A percentile compares a stretch with the other conserved stretches of the same genome.
phyloP scores from a whole-genome alignment of 2,888 invertebrate genomes.

The Chrysotoxum bicinctum region DNA sequence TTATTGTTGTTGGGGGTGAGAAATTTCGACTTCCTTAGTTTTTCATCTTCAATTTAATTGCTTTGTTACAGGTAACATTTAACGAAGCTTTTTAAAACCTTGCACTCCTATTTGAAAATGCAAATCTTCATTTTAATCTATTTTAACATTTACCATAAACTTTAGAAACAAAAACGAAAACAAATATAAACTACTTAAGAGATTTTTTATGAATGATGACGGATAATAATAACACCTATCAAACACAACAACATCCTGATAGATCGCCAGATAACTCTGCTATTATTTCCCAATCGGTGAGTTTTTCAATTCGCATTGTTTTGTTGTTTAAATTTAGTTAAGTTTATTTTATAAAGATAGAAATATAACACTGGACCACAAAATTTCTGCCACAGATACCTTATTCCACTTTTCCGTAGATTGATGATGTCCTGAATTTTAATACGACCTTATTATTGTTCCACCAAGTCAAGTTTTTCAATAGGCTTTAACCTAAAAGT shows the following conservation, averaged over 20 bases:
- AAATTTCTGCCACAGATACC: not conserved
- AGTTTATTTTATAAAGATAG: not conserved
- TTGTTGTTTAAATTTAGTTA: not conserved
- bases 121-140: not conserved
- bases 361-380: not conserved
- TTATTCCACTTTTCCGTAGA: not conserved
- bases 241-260: conserved; percentile 60
- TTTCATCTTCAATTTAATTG: not conserved
- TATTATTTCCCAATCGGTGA: conserved; percentile 54
- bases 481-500: not conserved
- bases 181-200: not conserved
- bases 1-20: too few relatives aligned
- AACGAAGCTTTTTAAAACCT: not conserved
- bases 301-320: not conserved
- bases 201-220: conserved; percentile 61
- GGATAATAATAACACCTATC: conserved; percentile 63
- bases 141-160: not conserved
- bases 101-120: not conserved
- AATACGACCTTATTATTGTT: not conserved
- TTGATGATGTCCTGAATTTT: not conserved
- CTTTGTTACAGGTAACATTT: not conserved
- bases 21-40: not conserved
- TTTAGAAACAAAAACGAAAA: not conserved
- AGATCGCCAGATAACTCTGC: conserved; percentile 53
- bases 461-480: not conserved